Evolutionary conservation across 2,888 invertebrate genomes (phyloP).

Genomic region (Cancer borealis): DNA sequence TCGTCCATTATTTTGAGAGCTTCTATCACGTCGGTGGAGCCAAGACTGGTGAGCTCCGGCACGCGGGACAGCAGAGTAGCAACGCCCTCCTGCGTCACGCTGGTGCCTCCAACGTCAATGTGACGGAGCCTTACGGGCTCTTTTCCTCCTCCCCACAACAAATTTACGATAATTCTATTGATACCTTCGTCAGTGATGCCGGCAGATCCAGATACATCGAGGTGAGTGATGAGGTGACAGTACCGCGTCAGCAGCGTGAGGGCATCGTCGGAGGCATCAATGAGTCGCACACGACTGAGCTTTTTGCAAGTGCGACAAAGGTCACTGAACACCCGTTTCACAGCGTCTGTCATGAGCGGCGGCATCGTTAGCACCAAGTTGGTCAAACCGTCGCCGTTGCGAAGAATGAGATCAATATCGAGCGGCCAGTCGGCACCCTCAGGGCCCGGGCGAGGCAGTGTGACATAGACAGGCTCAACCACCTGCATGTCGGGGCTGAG

Average conservation of each 20-base stretch:
- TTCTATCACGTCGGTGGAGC: conserved; percentile 70
- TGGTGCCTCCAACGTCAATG: conserved; percentile 74
- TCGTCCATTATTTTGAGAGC: conserved; percentile 72
- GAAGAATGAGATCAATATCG: conserved; percentile 72
- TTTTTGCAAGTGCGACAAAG: conserved; percentile 76
- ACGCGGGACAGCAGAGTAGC: conserved; percentile 68
- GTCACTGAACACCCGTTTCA: conserved; percentile 72
- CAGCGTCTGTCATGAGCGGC: conserved; percentile 64
- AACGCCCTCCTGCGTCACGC: conserved; percentile 76
- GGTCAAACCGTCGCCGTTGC: conserved; percentile 72
- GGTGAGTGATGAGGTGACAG: conserved; percentile 62
- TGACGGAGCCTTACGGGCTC: conserved; percentile 55
- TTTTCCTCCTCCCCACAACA: conserved; percentile 66
- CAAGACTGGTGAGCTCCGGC: conserved; percentile 72
- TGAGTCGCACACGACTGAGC: conserved; percentile 65
- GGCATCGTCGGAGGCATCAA: conserved; percentile 74
- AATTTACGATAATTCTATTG: conserved; percentile 68
- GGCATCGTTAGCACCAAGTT: conserved; percentile 73
- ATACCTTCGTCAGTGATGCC: conserved; percentile 76
- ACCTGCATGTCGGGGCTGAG: conserved; percentile 73
- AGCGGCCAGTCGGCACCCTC: conserved; percentile 67
- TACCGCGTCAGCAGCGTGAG: conserved; percentile 72
- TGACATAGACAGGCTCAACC: conserved; percentile 74
- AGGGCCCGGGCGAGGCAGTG: conserved; percentile 64
- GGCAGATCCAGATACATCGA: conserved; percentile 74